A percentile compares a stretch with the other conserved stretches of the same genome.
Conservation (phyloP, 2,113 vertebrate species). For the Protobothrops mucrosquamatus region DNA sequence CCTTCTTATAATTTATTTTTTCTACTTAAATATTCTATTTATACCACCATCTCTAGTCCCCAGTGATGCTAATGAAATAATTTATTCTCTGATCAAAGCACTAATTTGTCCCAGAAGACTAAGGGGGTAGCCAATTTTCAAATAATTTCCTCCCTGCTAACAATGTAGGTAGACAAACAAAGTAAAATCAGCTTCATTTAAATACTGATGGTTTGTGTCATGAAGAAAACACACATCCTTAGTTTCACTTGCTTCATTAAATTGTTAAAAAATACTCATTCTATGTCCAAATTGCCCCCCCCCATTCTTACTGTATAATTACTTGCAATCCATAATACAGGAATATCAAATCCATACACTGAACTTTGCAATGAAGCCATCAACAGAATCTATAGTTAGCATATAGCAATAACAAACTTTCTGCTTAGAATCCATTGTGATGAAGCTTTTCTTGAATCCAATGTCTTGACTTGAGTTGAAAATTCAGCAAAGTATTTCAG, state of each 20-base stretch:
- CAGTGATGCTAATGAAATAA: slow-evolving; percentile 34
- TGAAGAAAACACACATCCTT: background rate
- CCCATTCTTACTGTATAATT: background rate
- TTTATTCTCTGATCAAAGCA: slow-evolving; percentile 23
- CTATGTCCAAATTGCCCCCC: background rate
- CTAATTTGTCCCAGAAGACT: slow-evolving; percentile 29
- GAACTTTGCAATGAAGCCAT: background rate
- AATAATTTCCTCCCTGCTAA: background rate
- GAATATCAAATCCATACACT: background rate
- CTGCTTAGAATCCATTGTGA: background rate
- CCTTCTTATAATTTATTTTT: slow-evolving; percentile 22
- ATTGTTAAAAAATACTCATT: background rate
- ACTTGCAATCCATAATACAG: background rate
- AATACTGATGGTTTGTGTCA: background rate
- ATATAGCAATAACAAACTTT: background rate
- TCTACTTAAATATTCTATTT: slow-evolving; percentile 42
- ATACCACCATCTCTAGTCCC: background rate
- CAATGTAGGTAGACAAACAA: background rate
- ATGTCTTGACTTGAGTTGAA: background rate
- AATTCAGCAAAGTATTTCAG: background rate
- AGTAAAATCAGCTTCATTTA: slow-evolving; percentile 4
- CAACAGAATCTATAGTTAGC: background rate
- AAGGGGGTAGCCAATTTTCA: slow-evolving; percentile 5
- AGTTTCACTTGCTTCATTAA: background rate
- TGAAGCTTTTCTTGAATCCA: background rate